phyloP scores from a whole-genome alignment of 2,113 vertebrate species.

The Octodon degus region DNA sequence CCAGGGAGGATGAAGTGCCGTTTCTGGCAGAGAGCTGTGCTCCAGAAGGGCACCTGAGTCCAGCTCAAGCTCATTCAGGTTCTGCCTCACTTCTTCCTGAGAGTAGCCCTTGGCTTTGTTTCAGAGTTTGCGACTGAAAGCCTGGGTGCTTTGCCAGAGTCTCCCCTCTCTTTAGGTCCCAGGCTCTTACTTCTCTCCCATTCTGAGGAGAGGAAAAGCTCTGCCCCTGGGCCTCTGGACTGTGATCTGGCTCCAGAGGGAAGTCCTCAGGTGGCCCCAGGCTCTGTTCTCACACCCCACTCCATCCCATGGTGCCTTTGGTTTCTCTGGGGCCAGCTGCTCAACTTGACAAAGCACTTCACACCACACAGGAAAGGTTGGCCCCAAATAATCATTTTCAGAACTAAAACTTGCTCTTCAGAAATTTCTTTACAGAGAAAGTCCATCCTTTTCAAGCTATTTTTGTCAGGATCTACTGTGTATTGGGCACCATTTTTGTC shows the following conservation, averaged over 20 bases:
- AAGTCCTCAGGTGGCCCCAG: not conserved
- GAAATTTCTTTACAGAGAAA: not conserved
- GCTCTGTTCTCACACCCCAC: no score
- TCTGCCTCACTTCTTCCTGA: not conserved
- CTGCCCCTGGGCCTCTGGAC: not conserved
- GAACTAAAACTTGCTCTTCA: not conserved
- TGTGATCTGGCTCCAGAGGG: no score
- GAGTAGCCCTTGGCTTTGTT: no score
- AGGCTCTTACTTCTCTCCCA: not conserved
- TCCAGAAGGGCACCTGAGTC: not conserved
- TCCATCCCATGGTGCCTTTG: not conserved
- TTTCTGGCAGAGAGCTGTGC: not conserved
- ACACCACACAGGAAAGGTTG: fast-evolving
- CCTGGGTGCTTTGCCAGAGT: not conserved
- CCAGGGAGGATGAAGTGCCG: no score
- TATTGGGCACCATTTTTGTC: not conserved
- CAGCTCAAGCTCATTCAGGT: no score
- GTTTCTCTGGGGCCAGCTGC: not conserved
- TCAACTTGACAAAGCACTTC: not conserved
- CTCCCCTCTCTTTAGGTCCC: no score
- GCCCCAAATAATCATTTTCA: not conserved
- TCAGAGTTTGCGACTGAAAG: not conserved
- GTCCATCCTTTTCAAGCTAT: not conserved
- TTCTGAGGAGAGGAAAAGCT: not conserved
- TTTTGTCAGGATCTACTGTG: not conserved